Evolutionary conservation across 2,113 vertebrate species (phyloP).

Genomic region (Brienomyrus longianalis): DNA sequence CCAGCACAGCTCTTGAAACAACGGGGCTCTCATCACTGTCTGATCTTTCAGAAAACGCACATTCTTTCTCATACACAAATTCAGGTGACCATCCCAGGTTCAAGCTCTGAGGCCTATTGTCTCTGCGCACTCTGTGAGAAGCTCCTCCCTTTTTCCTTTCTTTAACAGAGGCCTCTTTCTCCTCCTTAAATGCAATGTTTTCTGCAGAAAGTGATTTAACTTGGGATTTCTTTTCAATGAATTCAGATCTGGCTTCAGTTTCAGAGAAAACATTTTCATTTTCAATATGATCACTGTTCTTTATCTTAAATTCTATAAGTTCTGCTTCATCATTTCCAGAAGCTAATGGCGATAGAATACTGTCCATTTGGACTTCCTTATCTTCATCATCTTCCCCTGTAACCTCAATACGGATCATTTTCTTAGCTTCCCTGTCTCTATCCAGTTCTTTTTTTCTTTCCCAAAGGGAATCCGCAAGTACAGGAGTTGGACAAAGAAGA

Average conservation of each 20-base stretch:
- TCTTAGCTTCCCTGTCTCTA: conserved; percentile 46
- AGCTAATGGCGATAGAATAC: conserved; percentile 42
- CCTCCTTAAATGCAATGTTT: conserved; percentile 30
- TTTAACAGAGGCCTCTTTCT: conserved; percentile 16
- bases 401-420: conserved; percentile 58
- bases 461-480: conserved; percentile 50
- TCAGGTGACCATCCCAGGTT: conserved; percentile 55
- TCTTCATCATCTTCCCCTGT: conserved; percentile 52
- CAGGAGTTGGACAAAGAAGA: conserved; percentile 39
- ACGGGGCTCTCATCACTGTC: conserved; percentile 28
- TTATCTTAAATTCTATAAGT: conserved; percentile 27
- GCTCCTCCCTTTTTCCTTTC: conserved; percentile 32
- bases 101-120: conserved; percentile 59
- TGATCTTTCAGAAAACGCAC: conserved; percentile 46
- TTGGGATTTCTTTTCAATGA: conserved; percentile 38
- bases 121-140: conserved; percentile 45
- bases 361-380: conserved; percentile 54
- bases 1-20: conserved; percentile 17
- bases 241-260: conserved; percentile 36
- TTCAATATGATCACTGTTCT: conserved; percentile 41
- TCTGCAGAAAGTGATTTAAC: conserved; percentile 33
- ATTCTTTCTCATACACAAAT: conserved; percentile 46
- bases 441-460: conserved; percentile 50
- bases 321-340: conserved; percentile 34
- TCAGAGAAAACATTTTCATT: conserved; percentile 25